Evolutionary conservation across 1,140 invertebrate genomes (phyloP), one percentile per base, ranked within the genome.

Genomic region (Drosophila simulans): DNA sequence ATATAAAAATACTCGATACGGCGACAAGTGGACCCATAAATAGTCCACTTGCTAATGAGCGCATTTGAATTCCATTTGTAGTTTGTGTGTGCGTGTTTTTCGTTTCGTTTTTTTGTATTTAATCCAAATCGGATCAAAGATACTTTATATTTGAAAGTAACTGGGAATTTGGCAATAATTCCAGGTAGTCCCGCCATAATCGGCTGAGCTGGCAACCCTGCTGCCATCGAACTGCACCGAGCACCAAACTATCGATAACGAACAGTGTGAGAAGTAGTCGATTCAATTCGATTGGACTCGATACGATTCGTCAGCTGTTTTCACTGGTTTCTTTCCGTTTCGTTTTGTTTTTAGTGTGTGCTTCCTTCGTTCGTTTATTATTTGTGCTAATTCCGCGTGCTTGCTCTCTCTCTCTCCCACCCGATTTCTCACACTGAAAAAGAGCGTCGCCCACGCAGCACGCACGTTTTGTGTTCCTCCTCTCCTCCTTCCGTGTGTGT

Each of bases 381-480:
- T 73, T 57, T 69, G 7, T 52, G 17, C 51, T 13, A 57, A 22
- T 15, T 45, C 46, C 20, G 2, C 49, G 20, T 22, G 20, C 20
- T 22, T 3, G 20, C 20, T 22, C 20, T 48, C 22, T 5, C 45
- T 31, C 27, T 42, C 27, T 62, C 31, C 49, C 17, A 22, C 17
- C 31, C 25, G 12, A 40, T 10, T 39, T 31, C 31, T 31, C 31
- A 31, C 31, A 31, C 31, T 39, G 37, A n/a, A 15, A 10, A 42
- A 42, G 40, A 42, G 42, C 42, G 42, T 54, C 81, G 59, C 81
- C 77, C 77, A 81, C 82, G 82, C 81, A 77, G 42, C 49, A 62
- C 53, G 60, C 76, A 79, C 76, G 72, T 72, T 76, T 64, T 49
- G 34, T 63, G 52, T 39, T 74, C 15, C 48, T 40, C 2, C 5